Percentiles rank a stretch among this genome's conserved stretches.
phyloP scores from a whole-genome alignment of 2,113 vertebrate species.

The Symphodus melops region DNA sequence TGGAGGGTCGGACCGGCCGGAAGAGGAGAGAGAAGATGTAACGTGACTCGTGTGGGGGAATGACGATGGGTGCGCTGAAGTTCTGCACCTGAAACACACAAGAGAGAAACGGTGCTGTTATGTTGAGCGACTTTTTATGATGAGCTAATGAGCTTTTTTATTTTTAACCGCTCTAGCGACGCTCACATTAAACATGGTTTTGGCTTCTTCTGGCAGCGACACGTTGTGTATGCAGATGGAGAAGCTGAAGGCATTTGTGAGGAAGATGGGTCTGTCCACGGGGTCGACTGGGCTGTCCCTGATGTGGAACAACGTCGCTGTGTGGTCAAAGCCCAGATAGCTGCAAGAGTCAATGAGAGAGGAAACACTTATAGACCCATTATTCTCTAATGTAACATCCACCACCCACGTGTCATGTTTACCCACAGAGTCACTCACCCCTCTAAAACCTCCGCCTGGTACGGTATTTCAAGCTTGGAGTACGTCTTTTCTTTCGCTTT shows the following conservation, averaged over 20 bases:
- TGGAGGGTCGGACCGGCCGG: conserved; percentile 92
- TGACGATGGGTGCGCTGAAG: conserved; percentile 92
- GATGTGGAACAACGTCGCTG: conserved; percentile 96
- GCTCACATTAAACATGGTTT: conserved; percentile 92
- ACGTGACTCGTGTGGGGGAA: conserved; percentile 91
- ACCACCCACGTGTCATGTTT: background rate
- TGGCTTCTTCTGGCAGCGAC: conserved; percentile 92
- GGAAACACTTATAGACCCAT: background rate
- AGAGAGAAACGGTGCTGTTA: background rate
- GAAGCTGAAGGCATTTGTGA: conserved; percentile 96
- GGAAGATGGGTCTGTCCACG: conserved; percentile 90
- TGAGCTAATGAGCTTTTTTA: background rate
- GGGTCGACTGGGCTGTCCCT: conserved; percentile 93
- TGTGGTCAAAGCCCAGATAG: conserved; percentile 95
- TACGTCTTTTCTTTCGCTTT: conserved; percentile 99
- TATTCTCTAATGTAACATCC: background rate
- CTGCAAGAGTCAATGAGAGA: conserved; percentile 56
- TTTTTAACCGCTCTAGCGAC: accelerated
- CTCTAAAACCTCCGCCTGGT: conserved; percentile 97
- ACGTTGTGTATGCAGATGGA: conserved; percentile 93
- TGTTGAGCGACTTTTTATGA: background rate
- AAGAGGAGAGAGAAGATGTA: conserved; percentile 96
- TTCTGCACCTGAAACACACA: conserved; percentile 89
- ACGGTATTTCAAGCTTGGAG: conserved; percentile 99
- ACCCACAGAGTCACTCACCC: conserved; percentile 85